Evolutionary conservation across 2,797 vertebrate species (phyloP).

Genomic region (Perdix hodgsoniae): DNA sequence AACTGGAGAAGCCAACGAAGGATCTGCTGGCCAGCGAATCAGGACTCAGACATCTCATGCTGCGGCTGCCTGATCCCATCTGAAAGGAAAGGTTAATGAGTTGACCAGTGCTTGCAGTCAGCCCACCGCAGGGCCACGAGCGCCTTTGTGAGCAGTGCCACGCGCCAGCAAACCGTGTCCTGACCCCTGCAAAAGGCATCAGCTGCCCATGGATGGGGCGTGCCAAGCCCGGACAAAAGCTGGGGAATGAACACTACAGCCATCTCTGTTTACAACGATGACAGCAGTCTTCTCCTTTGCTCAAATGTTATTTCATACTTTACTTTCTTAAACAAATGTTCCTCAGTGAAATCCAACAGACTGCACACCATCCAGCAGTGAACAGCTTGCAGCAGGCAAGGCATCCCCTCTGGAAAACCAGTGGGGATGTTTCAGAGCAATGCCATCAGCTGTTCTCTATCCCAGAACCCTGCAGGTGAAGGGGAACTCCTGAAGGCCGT

Average conservation of each 20-base stretch:
- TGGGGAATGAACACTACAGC: neutral
- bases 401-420: neutral
- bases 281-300: neutral
- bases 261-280: rapidly evolving
- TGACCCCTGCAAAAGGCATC: neutral
- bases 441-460: neutral
- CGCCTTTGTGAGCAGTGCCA: neutral
- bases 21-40: neutral
- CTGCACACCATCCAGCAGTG: neutral
- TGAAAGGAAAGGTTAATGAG: constrained; percentile 9
- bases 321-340: neutral
- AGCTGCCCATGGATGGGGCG: rapidly evolving
- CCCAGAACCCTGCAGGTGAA: neutral
- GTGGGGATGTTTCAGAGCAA: no score
- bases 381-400: neutral
- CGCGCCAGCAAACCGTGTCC: neutral
- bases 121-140: neutral
- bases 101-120: neutral
- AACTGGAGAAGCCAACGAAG: neutral
- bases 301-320: neutral
- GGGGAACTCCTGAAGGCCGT: neutral
- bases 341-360: neutral
- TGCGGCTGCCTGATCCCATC: neutral
- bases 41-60: neutral
- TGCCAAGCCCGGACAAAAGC: neutral